Percentiles rank a stretch among this genome's conserved stretches.
These are phyloP conservation scores for Ariopsis seemanni DNA, from an alignment of 2,113 vertebrate species.

Conservation along the genomic window DNA sequence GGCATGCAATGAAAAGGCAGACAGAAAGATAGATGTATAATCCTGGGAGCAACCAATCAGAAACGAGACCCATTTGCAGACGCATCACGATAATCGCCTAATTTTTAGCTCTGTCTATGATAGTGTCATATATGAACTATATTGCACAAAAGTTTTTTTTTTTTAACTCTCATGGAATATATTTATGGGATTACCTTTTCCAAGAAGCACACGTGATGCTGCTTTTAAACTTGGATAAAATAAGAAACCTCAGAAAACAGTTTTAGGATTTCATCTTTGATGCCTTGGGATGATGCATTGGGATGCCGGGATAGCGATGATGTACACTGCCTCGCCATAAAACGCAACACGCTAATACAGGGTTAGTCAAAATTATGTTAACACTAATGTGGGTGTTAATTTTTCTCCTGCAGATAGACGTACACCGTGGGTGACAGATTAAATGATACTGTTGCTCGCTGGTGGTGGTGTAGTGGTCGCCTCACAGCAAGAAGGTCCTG, in stretches of 20 bases:
- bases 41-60: not conserved
- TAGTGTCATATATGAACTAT: not conserved
- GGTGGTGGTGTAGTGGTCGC: too few species aligned
- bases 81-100: not conserved
- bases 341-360: too few species aligned
- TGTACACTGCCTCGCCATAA: too few species aligned
- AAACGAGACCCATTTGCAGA: not conserved
- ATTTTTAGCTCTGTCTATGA: not conserved
- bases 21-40: not conserved
- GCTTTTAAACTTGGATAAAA: not conserved
- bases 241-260: not conserved
- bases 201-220: not conserved
- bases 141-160: not conserved
- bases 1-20: not conserved
- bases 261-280: not conserved
- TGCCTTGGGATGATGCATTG: too few species aligned
- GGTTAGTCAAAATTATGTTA: too few species aligned
- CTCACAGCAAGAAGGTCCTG: too few species aligned
- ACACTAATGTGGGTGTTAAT: too few species aligned
- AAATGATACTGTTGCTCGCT: too few species aligned
- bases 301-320: not conserved
- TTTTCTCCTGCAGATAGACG: too few species aligned
- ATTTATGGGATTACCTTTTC: not conserved
- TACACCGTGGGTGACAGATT: too few species aligned
- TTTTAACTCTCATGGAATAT: not conserved